Conservation (phyloP, 2,113 vertebrate species). For the Craseonycteris thonglongyai region DNA sequence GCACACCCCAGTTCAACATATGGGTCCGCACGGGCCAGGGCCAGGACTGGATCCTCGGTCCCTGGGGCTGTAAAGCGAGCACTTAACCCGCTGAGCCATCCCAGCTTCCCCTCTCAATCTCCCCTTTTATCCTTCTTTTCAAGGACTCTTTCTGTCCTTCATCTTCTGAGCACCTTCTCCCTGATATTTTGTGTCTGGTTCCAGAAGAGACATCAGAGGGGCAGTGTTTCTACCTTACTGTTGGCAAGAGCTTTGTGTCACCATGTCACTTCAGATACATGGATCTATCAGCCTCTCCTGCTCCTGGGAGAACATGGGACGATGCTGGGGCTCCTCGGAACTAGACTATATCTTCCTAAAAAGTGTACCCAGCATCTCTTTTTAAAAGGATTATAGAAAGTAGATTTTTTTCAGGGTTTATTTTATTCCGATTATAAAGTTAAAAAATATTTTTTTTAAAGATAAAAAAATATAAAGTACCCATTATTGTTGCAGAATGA, state of each 20-base stretch:
- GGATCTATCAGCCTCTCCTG: neutral
- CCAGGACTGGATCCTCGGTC: no score
- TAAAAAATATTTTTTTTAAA: slow-evolving; percentile 3
- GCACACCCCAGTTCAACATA: no score
- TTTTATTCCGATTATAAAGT: neutral
- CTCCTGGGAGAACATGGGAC: neutral
- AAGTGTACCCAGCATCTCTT: neutral
- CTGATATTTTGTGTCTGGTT: neutral
- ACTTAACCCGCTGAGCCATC: no score
- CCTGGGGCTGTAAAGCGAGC: no score
- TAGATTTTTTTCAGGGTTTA: neutral
- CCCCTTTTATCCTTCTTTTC: neutral
- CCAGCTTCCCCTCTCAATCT: neutral
- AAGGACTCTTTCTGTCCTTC: neutral
- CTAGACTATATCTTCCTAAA: neutral
- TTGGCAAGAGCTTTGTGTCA: neutral
- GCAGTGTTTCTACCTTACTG: no score
- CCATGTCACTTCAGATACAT: accelerated
- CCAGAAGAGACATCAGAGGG: neutral
- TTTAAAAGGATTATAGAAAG: neutral
- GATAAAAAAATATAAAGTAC: neutral
- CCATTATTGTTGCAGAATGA: neutral
- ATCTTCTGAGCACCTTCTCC: neutral
- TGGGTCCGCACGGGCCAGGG: no score
- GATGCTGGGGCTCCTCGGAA: accelerated